Evolutionary conservation across 2,113 vertebrate species (phyloP).

Genomic region (Larimichthys crocea): DNA sequence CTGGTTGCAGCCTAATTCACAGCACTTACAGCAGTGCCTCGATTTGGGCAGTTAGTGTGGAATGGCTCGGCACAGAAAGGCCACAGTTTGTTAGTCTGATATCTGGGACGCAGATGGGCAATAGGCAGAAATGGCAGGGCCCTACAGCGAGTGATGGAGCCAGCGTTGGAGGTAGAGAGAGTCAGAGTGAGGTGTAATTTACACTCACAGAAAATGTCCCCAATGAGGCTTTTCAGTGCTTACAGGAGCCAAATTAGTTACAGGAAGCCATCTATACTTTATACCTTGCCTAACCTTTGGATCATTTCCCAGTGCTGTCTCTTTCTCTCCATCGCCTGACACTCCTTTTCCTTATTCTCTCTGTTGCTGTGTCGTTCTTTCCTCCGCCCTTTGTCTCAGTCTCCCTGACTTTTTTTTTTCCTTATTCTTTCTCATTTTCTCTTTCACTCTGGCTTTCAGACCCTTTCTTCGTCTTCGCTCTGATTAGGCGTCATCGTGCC

Average conservation of each 20-base stretch:
- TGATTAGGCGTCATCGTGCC: slow-evolving; percentile 54
- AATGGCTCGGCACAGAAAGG: slow-evolving; percentile 52
- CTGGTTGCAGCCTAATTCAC: slow-evolving; percentile 60
- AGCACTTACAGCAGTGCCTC: slow-evolving; percentile 43
- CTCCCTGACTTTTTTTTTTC: slow-evolving; percentile 1
- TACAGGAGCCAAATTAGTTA: slow-evolving; percentile 58
- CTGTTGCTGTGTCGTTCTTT: slow-evolving; percentile 23
- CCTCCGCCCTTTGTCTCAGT: slow-evolving; percentile 10
- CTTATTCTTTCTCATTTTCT: slow-evolving; percentile 34
- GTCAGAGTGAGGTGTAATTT: slow-evolving; percentile 52
- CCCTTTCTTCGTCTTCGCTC: not conserved
- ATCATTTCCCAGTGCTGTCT: slow-evolving; percentile 37
- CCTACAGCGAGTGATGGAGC: slow-evolving; percentile 51
- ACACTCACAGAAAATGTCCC: slow-evolving; percentile 50
- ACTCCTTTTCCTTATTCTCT: slow-evolving; percentile 22
- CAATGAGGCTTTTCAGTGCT: slow-evolving; percentile 43
- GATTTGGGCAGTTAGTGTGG: slow-evolving; percentile 52
- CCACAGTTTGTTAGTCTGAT: slow-evolving; percentile 46
- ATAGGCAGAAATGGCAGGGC: slow-evolving; percentile 38
- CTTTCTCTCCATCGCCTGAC: slow-evolving; percentile 9
- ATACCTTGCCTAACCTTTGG: slow-evolving; percentile 47
- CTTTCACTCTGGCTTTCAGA: slow-evolving; percentile 35
- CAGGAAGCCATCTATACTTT: slow-evolving; percentile 48
- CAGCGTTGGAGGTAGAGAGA: slow-evolving; percentile 17
- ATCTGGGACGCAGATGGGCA: slow-evolving; percentile 68